These are phyloP conservation scores for Sylvia borin DNA, from an alignment of 2,797 vertebrate genomes.

Conservation along the genomic window DNA sequence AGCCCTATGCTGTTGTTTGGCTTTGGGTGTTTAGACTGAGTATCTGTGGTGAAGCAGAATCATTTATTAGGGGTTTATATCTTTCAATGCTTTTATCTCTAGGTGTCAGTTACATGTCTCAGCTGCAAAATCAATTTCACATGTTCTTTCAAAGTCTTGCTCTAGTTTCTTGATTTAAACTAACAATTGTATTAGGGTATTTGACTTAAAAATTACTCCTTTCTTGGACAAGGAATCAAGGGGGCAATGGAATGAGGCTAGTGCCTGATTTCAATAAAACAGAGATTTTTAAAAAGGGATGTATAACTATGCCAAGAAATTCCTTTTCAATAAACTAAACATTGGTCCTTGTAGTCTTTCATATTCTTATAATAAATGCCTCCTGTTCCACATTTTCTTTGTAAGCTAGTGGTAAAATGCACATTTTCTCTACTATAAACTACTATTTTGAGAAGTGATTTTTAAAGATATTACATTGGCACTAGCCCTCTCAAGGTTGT, in stretches of 20 bases:
- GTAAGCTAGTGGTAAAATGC: background rate
- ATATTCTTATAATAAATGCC: background rate
- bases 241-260: background rate
- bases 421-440: background rate
- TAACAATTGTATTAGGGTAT: background rate
- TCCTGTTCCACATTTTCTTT: background rate
- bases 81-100: slow-evolving; percentile 4
- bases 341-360: background rate
- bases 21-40: background rate
- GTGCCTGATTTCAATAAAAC: slow-evolving; percentile 11
- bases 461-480: background rate
- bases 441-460: background rate
- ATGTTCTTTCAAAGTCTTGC: slow-evolving; percentile 1
- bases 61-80: background rate
- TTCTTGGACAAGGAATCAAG: slow-evolving; percentile 8
- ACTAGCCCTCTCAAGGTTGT: background rate
- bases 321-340: background rate
- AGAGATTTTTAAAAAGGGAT: background rate
- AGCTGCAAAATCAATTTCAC: slow-evolving; percentile 4
- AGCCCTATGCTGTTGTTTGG: background rate
- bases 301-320: background rate
- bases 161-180: slow-evolving; percentile 28
- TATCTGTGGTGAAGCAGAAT: background rate
- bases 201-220: background rate
- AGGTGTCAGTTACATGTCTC: background rate